Evolutionary conservation across 2,113 vertebrate genomes (phyloP).

Genomic region (Oenanthe oenanthe): DNA sequence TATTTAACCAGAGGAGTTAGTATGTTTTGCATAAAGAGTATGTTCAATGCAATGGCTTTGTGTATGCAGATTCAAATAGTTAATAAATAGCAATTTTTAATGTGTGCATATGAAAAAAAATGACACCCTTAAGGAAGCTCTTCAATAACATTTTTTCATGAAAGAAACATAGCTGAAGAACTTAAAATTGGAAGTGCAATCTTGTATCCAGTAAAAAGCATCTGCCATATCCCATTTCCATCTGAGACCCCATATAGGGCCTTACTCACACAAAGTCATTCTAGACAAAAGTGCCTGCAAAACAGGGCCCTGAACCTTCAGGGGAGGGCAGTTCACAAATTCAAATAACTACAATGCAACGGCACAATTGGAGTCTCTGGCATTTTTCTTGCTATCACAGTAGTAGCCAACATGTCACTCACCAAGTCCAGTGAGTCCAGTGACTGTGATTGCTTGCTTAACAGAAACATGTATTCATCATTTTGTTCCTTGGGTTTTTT

Average conservation of each 20-base stretch:
- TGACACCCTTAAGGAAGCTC: neutral
- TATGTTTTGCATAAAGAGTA: neutral
- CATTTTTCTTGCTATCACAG: neutral
- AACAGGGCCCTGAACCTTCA: neutral
- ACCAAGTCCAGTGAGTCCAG: constrained; percentile 76
- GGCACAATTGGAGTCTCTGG: neutral
- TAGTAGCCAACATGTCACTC: neutral
- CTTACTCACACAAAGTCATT: neutral
- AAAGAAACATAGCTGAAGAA: neutral
- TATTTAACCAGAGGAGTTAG: neutral
- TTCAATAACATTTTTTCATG: neutral
- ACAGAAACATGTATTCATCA: constrained; percentile 43
- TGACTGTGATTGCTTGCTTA: neutral
- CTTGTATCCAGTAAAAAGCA: neutral
- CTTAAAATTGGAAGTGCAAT: neutral
- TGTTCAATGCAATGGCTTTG: neutral
- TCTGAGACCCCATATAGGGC: neutral
- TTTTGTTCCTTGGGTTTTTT: constrained; percentile 53
- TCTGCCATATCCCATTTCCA: neutral
- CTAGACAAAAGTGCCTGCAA: neutral
- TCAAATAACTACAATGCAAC: neutral
- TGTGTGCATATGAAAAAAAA: neutral
- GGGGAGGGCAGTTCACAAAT: neutral
- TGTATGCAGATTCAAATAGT: neutral
- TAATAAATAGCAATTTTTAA: neutral